Base-by-base conservation (phyloP, 2,888 invertebrate genomes). In the Lasioglossum villosulum region DNA sequence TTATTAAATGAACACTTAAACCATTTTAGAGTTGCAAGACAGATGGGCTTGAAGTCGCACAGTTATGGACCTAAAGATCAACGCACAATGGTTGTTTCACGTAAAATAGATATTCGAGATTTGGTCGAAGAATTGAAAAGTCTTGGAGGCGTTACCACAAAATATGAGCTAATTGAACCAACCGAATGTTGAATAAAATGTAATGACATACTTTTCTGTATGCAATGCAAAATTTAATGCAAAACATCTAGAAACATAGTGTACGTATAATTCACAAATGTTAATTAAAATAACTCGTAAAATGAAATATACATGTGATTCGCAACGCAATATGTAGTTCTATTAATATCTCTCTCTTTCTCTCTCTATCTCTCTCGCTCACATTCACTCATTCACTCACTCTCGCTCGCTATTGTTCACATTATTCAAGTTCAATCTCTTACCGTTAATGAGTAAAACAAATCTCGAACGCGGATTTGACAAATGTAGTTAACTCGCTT, bases 1-100 rank as follows among this genome's bases (percentile, higher is more conserved):
- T 45, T 39, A 39, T 63, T 27, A 39, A 59, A 34, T 8, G 30
- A 37, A 23, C 45, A 19, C 5, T 27, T 34, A 16, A 74, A 71
- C 63, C n/a, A 2, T 92, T 93, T n/a, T 78, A 96, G 95, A 88
- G 90, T 95, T 10, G 95, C 95, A 37, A 93, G 94, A 75, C 95
- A 94, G 78, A 91, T 95, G 88, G 95, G 95, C 14, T 93, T 96
- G 68, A 96, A 96, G 88, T 96, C 96, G 42, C 94, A 94, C 19
- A 96, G 96, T 92, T 95, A 95, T 79, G 96, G 96, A 0, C 95
- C 94, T 52, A 95, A 95, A 4, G 92, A 93, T 37, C 93, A 95
- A 23, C 94, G 96, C 30, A 96, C 94, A 73, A 90, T 96, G 80
- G 95, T 96, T 2, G 93, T 96, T 2, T 96, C 96, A 37, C 94